Evolutionary conservation across 2,113 vertebrate species (phyloP), one percentile per base, ranked within the genome.

Genomic region (Perognathus longimembris): DNA sequence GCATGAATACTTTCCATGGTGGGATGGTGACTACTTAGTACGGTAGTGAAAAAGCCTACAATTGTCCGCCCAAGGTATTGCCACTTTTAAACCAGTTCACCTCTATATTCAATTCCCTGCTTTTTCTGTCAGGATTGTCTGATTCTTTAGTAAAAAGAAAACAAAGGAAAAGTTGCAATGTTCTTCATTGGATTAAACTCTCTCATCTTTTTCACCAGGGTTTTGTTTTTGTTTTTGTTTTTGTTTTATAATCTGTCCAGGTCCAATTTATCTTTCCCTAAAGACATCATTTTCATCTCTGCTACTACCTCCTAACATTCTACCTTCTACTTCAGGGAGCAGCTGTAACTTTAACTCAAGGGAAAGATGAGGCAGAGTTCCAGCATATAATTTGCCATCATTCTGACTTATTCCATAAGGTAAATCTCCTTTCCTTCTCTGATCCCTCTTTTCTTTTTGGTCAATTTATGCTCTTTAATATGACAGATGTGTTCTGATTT

Each of bases 241-340:
- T 69, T 32, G 57, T 30, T 40, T 80, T 73, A 38, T 42, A 20
- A 82, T 36, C 40, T 34, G 40, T 1, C 36, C 6, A 63, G 26
- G 63, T 57, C 30, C 22, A 87, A 6, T 69, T 76, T 45, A 24
- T 74, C 75, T 77, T 76, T 90, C 45, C 32, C 34, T 40, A 81
- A 64, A 34, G 28, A 57, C 40, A 32, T 42, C 26, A 45, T 70
- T 78, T 89, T 88, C 36, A 90, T 61, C 18, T 7, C 57, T 85
- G 32, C 54, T 84, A 10, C 26, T 89, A 50, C 4, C 21, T 79
- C 34, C 57, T 61, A 30, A 40, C 81, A 8, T 10, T 84, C 66
- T 86, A 4, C n/a, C 36, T 84, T 28, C 12, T 18, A 70, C 32
- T 64, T 59, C 57, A 81, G 34, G 73, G 22, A 86, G 26, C 57